Evolutionary conservation across 35 echinoderm and acorn worm species (phyloP).

Genomic region (Amphiura filiformis): DNA sequence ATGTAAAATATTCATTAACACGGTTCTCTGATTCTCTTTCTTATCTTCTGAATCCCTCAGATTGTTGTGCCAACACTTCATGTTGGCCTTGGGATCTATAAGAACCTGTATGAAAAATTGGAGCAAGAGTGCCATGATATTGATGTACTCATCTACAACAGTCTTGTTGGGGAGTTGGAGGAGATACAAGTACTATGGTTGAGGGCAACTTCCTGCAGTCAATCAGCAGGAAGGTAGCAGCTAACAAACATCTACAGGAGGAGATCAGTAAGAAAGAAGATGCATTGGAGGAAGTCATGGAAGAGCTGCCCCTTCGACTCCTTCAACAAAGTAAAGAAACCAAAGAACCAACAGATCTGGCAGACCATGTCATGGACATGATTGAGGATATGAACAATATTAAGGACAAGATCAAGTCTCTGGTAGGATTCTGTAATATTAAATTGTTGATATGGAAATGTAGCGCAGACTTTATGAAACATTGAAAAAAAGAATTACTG

Average conservation of each 20-base stretch:
- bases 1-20: too few relatives aligned
- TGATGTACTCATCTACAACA: not conserved
- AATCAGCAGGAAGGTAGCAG: not conserved
- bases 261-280: not conserved
- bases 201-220: not conserved
- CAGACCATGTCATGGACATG: not conserved
- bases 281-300: conserved; percentile 10
- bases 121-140: not conserved
- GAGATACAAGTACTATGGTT: not conserved
- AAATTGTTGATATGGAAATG: too few relatives aligned
- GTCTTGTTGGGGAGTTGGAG: not conserved
- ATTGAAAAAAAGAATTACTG: too few relatives aligned
- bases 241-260: not conserved
- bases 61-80: not conserved
- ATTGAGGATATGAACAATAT: not conserved
- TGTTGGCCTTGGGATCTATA: not conserved
- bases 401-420: not conserved
- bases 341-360: not conserved
- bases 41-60: too few relatives aligned
- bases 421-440: not conserved
- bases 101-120: not conserved
- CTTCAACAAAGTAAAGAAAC: not conserved
- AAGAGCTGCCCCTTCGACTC: conserved; percentile 28
- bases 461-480: too few relatives aligned
- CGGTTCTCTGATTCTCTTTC: too few relatives aligned